These are phyloP conservation scores for Anas platyrhynchos DNA, from an alignment of 2,113 vertebrate species.

Conservation along the genomic window DNA sequence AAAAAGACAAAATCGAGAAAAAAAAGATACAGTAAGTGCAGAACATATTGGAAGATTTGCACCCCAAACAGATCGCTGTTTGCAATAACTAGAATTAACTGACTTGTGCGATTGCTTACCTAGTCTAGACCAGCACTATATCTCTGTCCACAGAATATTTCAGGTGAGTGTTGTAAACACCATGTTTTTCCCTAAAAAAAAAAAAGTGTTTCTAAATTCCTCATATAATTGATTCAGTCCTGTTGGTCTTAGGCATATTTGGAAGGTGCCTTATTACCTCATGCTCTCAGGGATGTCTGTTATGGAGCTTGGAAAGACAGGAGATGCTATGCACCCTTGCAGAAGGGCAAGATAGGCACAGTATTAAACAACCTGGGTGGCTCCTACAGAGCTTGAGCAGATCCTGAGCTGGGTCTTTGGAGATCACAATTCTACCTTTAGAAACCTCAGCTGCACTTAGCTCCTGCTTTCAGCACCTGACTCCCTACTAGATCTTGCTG, in stretches of 20 bases:
- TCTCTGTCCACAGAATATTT: not conserved
- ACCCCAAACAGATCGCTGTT: not conserved
- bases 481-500: not conserved
- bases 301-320: not conserved
- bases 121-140: not conserved
- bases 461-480: not conserved
- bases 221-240: not conserved
- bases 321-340: not conserved
- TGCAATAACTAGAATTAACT: not conserved
- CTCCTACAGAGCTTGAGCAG: not conserved
- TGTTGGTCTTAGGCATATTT: not conserved
- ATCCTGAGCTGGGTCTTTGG: not conserved
- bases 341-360: not conserved
- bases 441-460: not conserved
- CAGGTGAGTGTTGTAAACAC: not conserved
- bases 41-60: not conserved
- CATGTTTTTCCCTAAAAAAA: not conserved
- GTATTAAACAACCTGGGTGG: not conserved
- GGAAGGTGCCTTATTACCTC: not conserved
- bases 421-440: not conserved
- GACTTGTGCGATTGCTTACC: not conserved
- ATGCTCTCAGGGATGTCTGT: not conserved
- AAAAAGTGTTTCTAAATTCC: not conserved
- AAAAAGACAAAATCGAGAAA: not conserved
- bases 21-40: not conserved